These are phyloP conservation scores for Epiblema foenella DNA, from an alignment of 2,888 invertebrate genomes.

Conservation along the genomic window DNA sequence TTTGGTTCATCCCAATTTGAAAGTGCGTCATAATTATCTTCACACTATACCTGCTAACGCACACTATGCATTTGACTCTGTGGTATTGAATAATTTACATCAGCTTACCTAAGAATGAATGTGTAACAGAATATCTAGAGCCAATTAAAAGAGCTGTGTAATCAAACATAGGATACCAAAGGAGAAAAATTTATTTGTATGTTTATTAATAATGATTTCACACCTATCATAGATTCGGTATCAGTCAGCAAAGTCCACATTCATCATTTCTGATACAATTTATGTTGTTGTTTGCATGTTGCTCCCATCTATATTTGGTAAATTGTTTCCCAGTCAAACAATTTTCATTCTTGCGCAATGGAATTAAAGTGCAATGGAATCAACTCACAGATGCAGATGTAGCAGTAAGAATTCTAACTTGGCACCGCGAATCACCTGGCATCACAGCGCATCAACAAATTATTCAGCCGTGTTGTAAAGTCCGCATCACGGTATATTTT, in stretches of 20 bases:
- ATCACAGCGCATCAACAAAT: constrained; percentile 14
- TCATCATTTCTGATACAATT: constrained; percentile 9
- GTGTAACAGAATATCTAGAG: not conserved
- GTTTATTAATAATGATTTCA: not conserved
- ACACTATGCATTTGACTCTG: not conserved
- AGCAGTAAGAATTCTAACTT: constrained; percentile 8
- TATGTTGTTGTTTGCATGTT: constrained; percentile 10
- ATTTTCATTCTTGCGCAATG: not conserved
- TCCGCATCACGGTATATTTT: constrained; percentile 60
- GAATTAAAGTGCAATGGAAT: not conserved
- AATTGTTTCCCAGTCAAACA: not conserved
- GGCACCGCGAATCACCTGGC: constrained; percentile 16
- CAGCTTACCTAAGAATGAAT: not conserved
- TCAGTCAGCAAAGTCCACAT: not conserved
- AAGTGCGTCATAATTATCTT: too few relatives aligned
- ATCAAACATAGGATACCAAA: too few relatives aligned
- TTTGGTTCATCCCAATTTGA: not conserved
- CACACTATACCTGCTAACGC: too few relatives aligned
- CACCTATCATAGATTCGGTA: not conserved
- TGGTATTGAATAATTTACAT: not conserved
- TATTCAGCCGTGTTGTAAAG: constrained; percentile 50
- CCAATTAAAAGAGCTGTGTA: not conserved
- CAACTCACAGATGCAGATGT: not conserved
- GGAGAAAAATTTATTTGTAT: too few relatives aligned
- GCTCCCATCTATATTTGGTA: not conserved